Conservation (phyloP, 2,113 vertebrate genomes). For the Hippocampus abdominalis region DNA sequence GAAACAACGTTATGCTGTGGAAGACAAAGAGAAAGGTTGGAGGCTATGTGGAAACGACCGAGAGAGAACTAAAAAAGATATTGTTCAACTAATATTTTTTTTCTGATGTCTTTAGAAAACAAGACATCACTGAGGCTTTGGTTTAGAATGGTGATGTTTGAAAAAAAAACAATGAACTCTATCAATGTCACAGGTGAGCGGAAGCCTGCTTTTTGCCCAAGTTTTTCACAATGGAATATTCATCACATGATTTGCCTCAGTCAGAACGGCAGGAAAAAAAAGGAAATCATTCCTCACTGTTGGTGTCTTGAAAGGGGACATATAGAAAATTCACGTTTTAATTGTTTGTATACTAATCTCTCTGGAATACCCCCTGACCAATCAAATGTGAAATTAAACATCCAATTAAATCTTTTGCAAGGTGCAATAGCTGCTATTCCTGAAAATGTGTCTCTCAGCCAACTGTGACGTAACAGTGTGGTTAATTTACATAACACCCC, state of each 20-base stretch:
- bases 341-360: not conserved
- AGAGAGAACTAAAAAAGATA: not conserved
- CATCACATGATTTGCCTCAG: not conserved
- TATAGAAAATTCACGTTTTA: not conserved
- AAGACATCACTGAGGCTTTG: not conserved
- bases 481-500: not conserved
- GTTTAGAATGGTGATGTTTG: not conserved
- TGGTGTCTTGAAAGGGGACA: not conserved
- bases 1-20: not conserved
- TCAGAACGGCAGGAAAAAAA: not conserved
- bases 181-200: conserved; percentile 5
- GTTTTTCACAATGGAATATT: not conserved
- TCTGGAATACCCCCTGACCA: no score
- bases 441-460: not conserved
- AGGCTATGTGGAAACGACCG: not conserved
- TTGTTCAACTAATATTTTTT: not conserved
- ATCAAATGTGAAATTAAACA: no score
- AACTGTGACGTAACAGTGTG: not conserved
- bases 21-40: not conserved
- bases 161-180: not conserved
- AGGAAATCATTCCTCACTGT: not conserved
- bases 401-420: not conserved
- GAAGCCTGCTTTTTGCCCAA: not conserved
- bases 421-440: not conserved
- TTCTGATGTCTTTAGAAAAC: not conserved